phyloP scores from a whole-genome alignment of 92 coral and sea anemone genomes.

The Umimayanthus chanpuru region DNA sequence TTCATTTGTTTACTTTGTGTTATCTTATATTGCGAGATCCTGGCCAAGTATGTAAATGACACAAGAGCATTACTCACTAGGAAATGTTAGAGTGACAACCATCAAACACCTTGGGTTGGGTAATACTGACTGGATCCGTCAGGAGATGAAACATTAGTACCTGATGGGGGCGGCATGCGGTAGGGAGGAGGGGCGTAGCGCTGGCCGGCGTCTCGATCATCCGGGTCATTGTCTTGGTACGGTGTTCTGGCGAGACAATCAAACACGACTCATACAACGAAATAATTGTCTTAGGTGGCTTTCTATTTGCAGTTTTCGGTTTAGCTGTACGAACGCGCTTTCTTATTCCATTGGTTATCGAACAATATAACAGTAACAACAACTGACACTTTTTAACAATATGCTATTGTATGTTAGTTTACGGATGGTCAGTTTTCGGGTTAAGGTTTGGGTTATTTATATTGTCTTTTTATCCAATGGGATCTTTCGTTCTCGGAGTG shows the following conservation, averaged over 20 bases:
- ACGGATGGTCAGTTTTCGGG: no score
- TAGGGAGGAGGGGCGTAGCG: slow-evolving; percentile 89
- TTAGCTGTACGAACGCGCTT: no score
- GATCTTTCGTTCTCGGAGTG: no score
- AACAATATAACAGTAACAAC: no score
- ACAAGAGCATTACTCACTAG: slow-evolving; percentile 56
- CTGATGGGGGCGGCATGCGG: slow-evolving; percentile 83
- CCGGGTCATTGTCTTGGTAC: background rate
- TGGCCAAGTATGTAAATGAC: background rate
- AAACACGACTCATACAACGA: background rate
- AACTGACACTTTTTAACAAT: no score
- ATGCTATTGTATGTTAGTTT: no score
- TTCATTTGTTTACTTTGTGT: background rate
- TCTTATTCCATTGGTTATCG: no score
- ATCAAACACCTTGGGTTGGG: slow-evolving; percentile 72
- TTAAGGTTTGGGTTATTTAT: no score
- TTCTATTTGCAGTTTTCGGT: no score
- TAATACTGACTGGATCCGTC: slow-evolving; percentile 74
- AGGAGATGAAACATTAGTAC: slow-evolving; percentile 64
- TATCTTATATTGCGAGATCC: background rate
- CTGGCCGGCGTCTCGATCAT: slow-evolving; percentile 65
- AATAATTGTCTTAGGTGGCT: no score
- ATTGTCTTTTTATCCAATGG: no score
- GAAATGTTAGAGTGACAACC: slow-evolving; percentile 46
- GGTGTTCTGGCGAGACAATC: slow-evolving; percentile 45